Base-by-base conservation (phyloP, 2,888 invertebrate species). In the Agriopis aurantiaria region DNA sequence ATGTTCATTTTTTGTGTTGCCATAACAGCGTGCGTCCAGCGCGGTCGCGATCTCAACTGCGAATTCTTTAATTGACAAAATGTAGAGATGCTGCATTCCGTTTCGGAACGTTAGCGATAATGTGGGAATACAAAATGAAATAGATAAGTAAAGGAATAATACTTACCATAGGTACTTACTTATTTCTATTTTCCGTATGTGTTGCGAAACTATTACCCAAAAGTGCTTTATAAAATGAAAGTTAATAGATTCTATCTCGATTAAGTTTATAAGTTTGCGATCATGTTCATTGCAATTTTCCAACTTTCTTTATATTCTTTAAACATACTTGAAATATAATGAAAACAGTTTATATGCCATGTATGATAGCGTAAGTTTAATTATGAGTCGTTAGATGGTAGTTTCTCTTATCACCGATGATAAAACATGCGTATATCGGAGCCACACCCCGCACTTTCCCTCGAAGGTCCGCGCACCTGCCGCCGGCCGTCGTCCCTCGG, bases 51-150 rank as follows among this genome's bases (percentile, higher is more conserved):
- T 87, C 86, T 86, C 82, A 87, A 80, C 88, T 84, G 86, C 85
- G 87, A 89, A 92, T 92, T 90, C 91, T 88, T 91, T 91, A 89
- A 91, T 92, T 92, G 91, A 90, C 91, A 82, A 92, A 93, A 92
- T 88, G 91, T 86, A 84, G 88, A 83, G 78, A 80, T 75, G 83
- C 84, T 74, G 80, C 91, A 91, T 93, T 92, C 91, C 89, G 72
- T 68, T 74, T 81, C 73, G 80, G 84, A 88, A 90, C 88, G 86
- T 91, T 91, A 89, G 85, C 84, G 85, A 87, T 89, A 89, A 90
- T 89, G 89, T 88, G 86, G 83, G 85, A 86, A 86, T 85, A 86
- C 81, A 84, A 87, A 86, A 87, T 81, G 75, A 87, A 88, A 87
- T 88, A 83, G 85, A 85, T 85, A 62, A 45, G 23, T 82, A 84